These are phyloP conservation scores for Cephus cinctus DNA, from an alignment of 1,140 invertebrate genomes.

Conservation along the genomic window DNA sequence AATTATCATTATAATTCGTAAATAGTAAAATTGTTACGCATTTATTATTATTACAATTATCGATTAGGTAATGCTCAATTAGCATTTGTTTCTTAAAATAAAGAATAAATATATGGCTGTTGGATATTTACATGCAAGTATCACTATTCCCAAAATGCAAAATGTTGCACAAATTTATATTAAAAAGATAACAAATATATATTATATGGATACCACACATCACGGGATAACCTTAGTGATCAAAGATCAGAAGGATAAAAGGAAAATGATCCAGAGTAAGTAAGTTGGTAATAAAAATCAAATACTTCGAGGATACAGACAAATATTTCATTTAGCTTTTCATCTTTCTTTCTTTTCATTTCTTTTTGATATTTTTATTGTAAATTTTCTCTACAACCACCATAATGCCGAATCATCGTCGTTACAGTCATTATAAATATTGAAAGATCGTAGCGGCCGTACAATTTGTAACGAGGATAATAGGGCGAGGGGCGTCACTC, in stretches of 20 bases:
- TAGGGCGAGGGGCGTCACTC: no score
- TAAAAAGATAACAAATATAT: no score
- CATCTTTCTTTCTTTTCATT: neutral
- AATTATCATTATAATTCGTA: constrained; percentile 56
- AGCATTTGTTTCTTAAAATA: constrained; percentile 60
- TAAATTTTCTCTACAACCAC: constrained; percentile 46
- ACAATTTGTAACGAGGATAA: neutral
- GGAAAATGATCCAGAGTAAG: no score
- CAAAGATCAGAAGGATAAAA: no score
- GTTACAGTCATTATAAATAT: constrained; percentile 46
- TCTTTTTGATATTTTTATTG: constrained; percentile 43
- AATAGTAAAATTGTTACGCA: constrained; percentile 56
- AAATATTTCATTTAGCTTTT: neutral
- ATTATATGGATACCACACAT: no score
- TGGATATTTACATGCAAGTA: constrained; percentile 52
- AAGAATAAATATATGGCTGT: constrained; percentile 59
- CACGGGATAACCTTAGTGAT: no score
- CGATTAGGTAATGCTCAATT: constrained; percentile 58
- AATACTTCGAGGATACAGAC: no score
- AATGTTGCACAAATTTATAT: neutral
- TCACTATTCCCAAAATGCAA: constrained; percentile 26
- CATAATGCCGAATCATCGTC: constrained; percentile 30
- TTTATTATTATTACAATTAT: constrained; percentile 58
- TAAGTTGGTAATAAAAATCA: no score
- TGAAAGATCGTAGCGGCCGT: constrained; percentile 38